Base-by-base conservation (phyloP, 2,113 vertebrate genomes). In the Sarotherodon lohbergeri region DNA sequence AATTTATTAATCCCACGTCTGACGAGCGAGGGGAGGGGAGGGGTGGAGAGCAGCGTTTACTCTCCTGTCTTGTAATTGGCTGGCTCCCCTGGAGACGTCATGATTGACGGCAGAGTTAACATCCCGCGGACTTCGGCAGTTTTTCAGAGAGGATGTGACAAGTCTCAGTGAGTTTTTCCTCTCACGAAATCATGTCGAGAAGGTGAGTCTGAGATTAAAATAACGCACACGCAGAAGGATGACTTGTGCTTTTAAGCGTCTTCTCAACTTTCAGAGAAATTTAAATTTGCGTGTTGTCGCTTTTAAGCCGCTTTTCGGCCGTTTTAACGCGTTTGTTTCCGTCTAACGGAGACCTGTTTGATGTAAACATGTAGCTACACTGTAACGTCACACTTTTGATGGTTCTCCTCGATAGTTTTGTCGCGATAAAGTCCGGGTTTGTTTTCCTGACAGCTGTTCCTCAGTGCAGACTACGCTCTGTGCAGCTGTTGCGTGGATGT, bases 151-250 rank as follows among this genome's bases (percentile, higher is more conserved):
- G 24, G 39, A 48, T 86, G 34, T 16, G n/a, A 81, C 2, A 32
- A 59, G 83, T 54, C 9, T 55, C n/a, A 27, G 11, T 17, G 32
- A 56, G 1, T 68, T 82, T 79, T 56, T 79, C 32, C 4, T 52
- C 86, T 27, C 17, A 81, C 71, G 14, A 24, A 82, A 80, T 2
- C 85, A 95, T 95, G 95, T 85, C 92, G 2, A 90, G 24, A 6
- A 19, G 94, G 95, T 95, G 81, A 89, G 95, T 41, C 2, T 57
- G 5, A 0, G 2, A 14, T 2, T 4, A 1, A 12, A 13, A 10
- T 6, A 8, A 17, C 3, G 10, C 2, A 41, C 3, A 52, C 1
- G 6, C 6, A 13, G 1, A 6, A 82, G 2, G 41, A n/a, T 5
- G 7, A 43, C 6, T n/a, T 46, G 1, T 4, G 1, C 9, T 71